These are phyloP conservation scores for Falcunculus frontatus DNA, from an alignment of 2,113 vertebrate genomes.

Conservation along the genomic window DNA sequence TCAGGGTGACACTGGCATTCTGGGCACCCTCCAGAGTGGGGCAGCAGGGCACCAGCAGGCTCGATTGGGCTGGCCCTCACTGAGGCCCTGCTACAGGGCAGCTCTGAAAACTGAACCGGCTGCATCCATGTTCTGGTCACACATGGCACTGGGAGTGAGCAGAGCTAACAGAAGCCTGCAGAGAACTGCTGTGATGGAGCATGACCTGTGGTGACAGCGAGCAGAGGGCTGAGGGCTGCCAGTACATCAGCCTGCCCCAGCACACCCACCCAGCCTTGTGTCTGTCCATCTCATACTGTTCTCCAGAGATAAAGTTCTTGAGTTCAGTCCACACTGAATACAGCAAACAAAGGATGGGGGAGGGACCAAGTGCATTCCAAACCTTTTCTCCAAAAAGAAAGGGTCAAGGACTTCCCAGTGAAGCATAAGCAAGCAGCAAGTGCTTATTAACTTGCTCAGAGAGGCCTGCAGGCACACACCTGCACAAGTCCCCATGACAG, in stretches of 20 bases:
- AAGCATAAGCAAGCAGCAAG: neutral
- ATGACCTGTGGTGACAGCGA: accelerated
- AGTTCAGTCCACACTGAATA: neutral
- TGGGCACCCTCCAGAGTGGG: neutral
- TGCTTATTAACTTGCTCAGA: neutral
- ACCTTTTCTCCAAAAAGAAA: neutral
- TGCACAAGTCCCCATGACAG: neutral
- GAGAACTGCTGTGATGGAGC: neutral
- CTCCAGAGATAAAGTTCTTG: neutral
- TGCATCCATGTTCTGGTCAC: neutral
- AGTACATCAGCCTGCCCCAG: neutral
- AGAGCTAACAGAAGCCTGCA: neutral
- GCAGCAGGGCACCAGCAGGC: neutral
- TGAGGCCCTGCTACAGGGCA: neutral
- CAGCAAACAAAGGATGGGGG: neutral
- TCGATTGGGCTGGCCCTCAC: slow-evolving; percentile 55
- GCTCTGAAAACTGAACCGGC: neutral
- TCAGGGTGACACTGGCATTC: slow-evolving; percentile 1
- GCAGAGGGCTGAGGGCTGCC: neutral
- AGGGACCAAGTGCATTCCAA: neutral
- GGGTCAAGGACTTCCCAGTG: neutral
- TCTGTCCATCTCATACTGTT: neutral
- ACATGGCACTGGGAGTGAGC: accelerated
- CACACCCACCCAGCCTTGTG: neutral
- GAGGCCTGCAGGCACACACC: neutral